Conservation (phyloP, 2,113 vertebrate species). For the Alethe castanea region DNA sequence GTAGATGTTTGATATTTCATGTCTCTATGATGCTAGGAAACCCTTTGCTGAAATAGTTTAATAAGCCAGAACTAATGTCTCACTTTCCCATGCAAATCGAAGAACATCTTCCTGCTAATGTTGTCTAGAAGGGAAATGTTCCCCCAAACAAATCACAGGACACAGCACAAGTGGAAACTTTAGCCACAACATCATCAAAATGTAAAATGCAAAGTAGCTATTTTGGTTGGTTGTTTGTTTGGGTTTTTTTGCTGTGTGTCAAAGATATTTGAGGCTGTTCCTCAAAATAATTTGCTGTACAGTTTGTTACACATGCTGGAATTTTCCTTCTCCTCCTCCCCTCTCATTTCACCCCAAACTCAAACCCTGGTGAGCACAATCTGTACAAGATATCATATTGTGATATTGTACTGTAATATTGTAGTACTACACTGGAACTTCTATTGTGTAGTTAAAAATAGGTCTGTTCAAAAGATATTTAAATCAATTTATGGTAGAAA, state of each 20-base stretch:
- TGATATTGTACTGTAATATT: not conserved
- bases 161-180: not conserved
- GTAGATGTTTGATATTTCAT: not conserved
- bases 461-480: not conserved
- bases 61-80: not conserved
- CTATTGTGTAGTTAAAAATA: not conserved
- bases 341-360: not conserved
- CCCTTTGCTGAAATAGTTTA: not conserved
- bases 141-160: not conserved
- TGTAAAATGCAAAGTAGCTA: not conserved
- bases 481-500: not conserved
- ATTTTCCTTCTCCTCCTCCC: conserved; percentile 8
- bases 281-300: conserved; percentile 1
- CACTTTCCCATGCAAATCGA: not conserved
- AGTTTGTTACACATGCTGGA: not conserved
- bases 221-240: too few species aligned
- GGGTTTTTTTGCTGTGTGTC: not conserved
- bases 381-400: not conserved
- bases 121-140: not conserved
- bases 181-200: not conserved
- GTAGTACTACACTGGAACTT: not conserved
- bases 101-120: not conserved
- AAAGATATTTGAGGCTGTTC: not conserved
- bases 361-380: not conserved
- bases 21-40: not conserved